Conservation (phyloP, 2,888 invertebrate species). For the Deilephila elpenor region DNA sequence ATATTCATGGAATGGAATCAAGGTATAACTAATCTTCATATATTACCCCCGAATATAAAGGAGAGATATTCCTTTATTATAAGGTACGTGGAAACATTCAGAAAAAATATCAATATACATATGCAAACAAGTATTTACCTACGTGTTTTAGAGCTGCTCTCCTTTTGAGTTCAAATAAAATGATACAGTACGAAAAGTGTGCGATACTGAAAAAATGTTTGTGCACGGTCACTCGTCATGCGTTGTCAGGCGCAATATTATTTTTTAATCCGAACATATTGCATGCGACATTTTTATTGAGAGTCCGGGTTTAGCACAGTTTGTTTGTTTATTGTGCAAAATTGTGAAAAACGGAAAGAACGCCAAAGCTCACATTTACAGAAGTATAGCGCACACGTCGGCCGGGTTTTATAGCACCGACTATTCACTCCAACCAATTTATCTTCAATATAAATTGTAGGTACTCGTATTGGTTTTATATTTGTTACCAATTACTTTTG, state of each 20-base stretch:
- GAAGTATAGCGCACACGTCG: neutral
- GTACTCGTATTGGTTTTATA: neutral
- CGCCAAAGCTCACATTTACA: conserved; percentile 38
- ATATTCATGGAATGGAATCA: too few species aligned
- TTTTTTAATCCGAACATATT: conserved; percentile 79
- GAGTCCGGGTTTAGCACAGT: conserved; percentile 50
- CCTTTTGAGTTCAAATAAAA: too few species aligned
- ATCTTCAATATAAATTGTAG: neutral
- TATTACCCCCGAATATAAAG: too few species aligned
- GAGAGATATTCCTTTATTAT: too few species aligned
- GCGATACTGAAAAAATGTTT: conserved; percentile 35
- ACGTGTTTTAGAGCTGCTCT: neutral
- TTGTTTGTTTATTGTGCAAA: conserved; percentile 62
- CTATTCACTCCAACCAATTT: conserved; percentile 12
- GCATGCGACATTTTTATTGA: conserved; percentile 68
- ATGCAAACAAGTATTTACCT: too few species aligned
- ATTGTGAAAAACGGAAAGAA: conserved; percentile 55
- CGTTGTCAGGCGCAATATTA: conserved; percentile 57
- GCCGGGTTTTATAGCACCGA: neutral
- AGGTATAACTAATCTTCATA: too few species aligned
- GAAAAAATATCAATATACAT: too few species aligned
- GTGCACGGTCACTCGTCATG: neutral
- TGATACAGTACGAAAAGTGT: neutral
- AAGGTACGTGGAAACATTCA: too few species aligned
- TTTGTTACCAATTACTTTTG: neutral